Evolutionary conservation across 2,113 vertebrate species (phyloP).

Genomic region (Ailurus styani): DNA sequence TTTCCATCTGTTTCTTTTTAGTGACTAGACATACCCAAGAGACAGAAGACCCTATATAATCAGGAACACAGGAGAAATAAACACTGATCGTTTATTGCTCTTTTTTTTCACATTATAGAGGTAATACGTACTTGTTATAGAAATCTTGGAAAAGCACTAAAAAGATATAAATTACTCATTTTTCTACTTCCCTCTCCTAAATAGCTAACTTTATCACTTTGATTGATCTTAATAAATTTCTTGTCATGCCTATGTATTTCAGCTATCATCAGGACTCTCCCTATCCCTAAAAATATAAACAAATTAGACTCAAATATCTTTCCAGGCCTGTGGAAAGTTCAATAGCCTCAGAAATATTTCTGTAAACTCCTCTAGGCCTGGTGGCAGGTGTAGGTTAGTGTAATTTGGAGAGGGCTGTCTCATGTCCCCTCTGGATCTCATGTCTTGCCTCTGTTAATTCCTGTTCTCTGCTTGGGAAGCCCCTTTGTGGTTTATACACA

Average conservation of each 20-base stretch:
- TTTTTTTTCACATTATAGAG: background rate
- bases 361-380: constrained; percentile 3
- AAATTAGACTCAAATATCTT: background rate
- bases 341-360: constrained; percentile 8
- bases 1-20: constrained; percentile 8
- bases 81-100: background rate
- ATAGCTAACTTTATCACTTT: background rate
- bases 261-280: background rate
- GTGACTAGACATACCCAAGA: background rate
- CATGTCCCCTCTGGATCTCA: background rate
- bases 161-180: background rate
- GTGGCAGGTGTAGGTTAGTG: background rate
- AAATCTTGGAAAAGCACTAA: background rate
- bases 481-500: background rate
- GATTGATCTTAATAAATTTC: background rate
- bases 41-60: background rate
- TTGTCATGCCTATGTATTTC: background rate
- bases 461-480: background rate
- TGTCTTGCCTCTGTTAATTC: background rate
- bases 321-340: constrained; percentile 6
- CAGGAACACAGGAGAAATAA: background rate
- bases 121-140: background rate
- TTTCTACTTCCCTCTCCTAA: background rate
- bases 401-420: background rate
- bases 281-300: background rate